phyloP scores from a whole-genome alignment of 2,113 vertebrate species.

The Urocynchramus pylzowi region DNA sequence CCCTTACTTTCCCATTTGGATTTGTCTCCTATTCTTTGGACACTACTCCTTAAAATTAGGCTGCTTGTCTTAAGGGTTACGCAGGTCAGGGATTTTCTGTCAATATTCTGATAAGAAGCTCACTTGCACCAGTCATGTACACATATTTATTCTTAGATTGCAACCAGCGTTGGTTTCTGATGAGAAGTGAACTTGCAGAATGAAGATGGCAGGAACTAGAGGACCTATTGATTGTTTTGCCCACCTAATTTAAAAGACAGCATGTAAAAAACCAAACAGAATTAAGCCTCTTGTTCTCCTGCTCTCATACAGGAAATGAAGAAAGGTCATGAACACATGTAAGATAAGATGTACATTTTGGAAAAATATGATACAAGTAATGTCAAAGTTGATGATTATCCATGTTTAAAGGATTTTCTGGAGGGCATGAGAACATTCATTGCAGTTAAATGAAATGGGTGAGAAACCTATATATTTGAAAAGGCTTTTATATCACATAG shows the following conservation, averaged over 20 bases:
- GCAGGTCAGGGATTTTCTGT: background rate
- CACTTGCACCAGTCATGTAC: background rate
- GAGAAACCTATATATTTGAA: background rate
- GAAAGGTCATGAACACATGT: background rate
- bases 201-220: background rate
- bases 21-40: background rate
- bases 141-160: background rate
- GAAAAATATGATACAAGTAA: background rate
- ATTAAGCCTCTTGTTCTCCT: background rate
- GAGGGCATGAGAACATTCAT: background rate
- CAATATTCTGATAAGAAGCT: background rate
- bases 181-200: background rate
- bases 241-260: background rate
- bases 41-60: background rate
- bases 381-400: background rate
- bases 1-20: background rate
- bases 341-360: background rate
- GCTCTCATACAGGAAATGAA: background rate
- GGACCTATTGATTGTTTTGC: background rate
- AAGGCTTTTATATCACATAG: background rate
- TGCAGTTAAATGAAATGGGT: background rate
- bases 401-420: background rate
- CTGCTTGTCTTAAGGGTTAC: background rate
- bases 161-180: background rate
- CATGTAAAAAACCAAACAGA: background rate